Evolutionary conservation across 2,797 vertebrate genomes (phyloP), one percentile per base, ranked within the genome.

Genomic region (Chaunax sp.): DNA sequence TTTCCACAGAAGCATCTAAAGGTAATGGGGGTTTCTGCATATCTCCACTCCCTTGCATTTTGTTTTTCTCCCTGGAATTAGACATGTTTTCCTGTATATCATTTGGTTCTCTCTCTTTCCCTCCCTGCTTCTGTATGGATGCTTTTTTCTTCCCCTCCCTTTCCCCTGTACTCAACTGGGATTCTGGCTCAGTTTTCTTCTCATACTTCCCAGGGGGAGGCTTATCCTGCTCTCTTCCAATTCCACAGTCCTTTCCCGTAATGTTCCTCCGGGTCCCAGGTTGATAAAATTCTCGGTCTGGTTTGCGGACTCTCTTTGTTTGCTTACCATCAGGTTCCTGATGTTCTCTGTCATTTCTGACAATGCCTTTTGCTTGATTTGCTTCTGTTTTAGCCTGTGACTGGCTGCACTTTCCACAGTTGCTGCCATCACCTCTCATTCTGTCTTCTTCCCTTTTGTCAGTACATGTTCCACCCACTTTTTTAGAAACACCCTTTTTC

Each of bases 271-370:
- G 92, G 8, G 95, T 94, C 19, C 96, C 97, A 8, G 98, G 96
- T 83, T 97, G 97, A 89, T 99, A 99, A 81, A 99, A 97, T 84
- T 95, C 95, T 70, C 95, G 87, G 84, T 99, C 97, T 0, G 98
- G 98, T 84, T 99, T 99, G 72, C 94, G 97, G 25, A 90, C 80
- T 89, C 93, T 97, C 75, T 89, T 89, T 28, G 85, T 46, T 0
- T 70, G 80, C 46, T 92, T 93, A 0, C 75, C 68, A 6, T 43
- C 64, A 23, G 81, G 60, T 35, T 87, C 82, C 40, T 80, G 80
- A 16, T 78, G 72, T 38, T 87, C 87, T 38, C 28, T 50, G 20
- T 80, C 76, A 40, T 79, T 74, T 67, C 83, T 77, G 33, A 15
- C 44, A 26, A 44, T 30, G 23, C 26, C 23, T 18, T 79, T 83